Evolutionary conservation across 1,140 invertebrate species (phyloP), one percentile per base, ranked within the genome.

Genomic region (Ceratina calcarata): DNA sequence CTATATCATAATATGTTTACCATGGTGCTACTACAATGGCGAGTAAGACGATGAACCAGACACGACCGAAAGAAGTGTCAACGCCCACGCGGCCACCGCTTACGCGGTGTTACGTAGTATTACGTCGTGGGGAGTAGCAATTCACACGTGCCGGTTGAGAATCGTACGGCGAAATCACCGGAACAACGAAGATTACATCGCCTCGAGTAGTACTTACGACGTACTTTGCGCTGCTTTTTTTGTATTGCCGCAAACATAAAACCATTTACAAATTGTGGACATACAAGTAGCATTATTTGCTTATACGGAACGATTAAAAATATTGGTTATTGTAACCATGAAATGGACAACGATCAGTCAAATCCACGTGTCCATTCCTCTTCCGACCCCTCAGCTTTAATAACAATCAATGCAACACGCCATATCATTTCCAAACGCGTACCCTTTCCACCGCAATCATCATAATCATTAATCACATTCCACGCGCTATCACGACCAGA

Each of bases 71-170:
- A 70, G 57, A 77, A 51, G 45, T 22, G 58, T 55, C 67, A 61
- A 62, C 75, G 75, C 75, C 68, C 75, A 78, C 75, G 75, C 67
- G 20, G 20, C 37, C 37, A 10, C 20, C 64, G 51, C 75, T 70
- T 61, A 51, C 75, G 66, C 37, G 37, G 55, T 77, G 24, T 78
- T 78, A 78, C 75, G 75, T 71, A 16, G 67, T 62, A 18, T 71
- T 78, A 71, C 49, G 75, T 78, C 27, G 75, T 55, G 22, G 74
- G n/a, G 37, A 32, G 55, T 13, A 58, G 75, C 67, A 27, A 62
- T 71, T 78, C 75, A 71, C 67, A 78, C 67, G 75, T 78, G 75
- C n/a, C 32, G n/a, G 45, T 22, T 12, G 67, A 13, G 57, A 45
- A 71, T 62, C 51, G 27, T 49, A 4, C 45, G 45, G 24, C n/a